phyloP scores from a whole-genome alignment of 2,888 invertebrate genomes.

The Synanthedon andrenaeformis region DNA sequence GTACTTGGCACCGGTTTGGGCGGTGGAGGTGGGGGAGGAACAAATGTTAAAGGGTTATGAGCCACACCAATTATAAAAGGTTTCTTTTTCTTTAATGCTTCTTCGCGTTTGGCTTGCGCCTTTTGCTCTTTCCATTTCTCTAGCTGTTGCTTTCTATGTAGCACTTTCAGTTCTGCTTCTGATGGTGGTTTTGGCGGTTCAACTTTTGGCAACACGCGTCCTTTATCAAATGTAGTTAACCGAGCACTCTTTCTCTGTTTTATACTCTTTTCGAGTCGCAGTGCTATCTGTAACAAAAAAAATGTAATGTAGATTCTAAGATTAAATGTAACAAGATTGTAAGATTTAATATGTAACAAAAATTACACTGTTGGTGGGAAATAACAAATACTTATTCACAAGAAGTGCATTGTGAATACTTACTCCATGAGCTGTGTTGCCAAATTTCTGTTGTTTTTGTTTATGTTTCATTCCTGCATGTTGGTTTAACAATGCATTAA shows the following conservation, averaged over 20 bases:
- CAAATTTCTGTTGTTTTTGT: slow-evolving; percentile 40
- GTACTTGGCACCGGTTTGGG: slow-evolving; percentile 29
- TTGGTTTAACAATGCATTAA: slow-evolving; percentile 35
- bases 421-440: slow-evolving; percentile 50
- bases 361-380: neutral
- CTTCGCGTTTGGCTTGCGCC: slow-evolving; percentile 41
- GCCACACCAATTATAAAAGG: slow-evolving; percentile 46
- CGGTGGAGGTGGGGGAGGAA: slow-evolving; percentile 33
- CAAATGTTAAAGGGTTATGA: slow-evolving; percentile 31
- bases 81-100: slow-evolving; percentile 39
- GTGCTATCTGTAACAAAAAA: slow-evolving; percentile 34
- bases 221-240: slow-evolving; percentile 36
- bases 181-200: slow-evolving; percentile 22
- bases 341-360: too few species aligned
- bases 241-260: slow-evolving; percentile 37
- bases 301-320: too few species aligned
- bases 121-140: slow-evolving; percentile 58
- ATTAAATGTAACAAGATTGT: too few species aligned
- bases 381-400: too few species aligned
- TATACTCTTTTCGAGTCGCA: slow-evolving; percentile 32
- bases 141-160: slow-evolving; percentile 39
- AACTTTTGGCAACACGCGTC: slow-evolving; percentile 29
- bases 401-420: slow-evolving; percentile 6
- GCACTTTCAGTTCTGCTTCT: slow-evolving; percentile 23
- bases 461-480: slow-evolving; percentile 38